Percentiles rank a stretch among this genome's conserved stretches.
phyloP scores from a whole-genome alignment of 2,888 invertebrate species.

The Cyrtodaria siliqua region DNA sequence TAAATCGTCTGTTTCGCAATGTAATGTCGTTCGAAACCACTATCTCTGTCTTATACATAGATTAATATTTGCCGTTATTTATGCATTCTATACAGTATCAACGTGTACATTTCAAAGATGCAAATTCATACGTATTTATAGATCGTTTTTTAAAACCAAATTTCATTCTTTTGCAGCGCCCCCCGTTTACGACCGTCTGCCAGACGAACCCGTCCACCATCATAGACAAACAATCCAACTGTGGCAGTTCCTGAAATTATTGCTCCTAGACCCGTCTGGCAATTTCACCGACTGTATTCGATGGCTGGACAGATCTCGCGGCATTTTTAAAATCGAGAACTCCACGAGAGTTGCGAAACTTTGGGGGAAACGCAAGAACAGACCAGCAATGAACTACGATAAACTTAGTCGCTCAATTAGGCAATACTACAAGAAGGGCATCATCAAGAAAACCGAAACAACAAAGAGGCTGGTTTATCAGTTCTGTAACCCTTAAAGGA shows the following conservation, averaged over 20 bases:
- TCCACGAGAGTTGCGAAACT: conserved; percentile 98
- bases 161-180: conserved; percentile 7
- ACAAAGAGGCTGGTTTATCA: conserved; percentile 99
- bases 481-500: conserved; percentile 91
- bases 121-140: no score
- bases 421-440: conserved; percentile 99
- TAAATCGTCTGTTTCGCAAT: no score
- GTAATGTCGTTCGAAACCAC: no score
- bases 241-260: conserved; percentile 99
- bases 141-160: no score
- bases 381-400: conserved; percentile 99
- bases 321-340: conserved; percentile 99
- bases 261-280: conserved; percentile 93
- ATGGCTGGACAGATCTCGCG: conserved; percentile 96
- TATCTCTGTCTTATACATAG: no score
- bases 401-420: conserved; percentile 98
- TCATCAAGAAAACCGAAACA: conserved; percentile 96
- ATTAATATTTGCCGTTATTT: no score
- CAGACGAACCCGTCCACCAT: conserved; percentile 57
- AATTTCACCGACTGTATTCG: conserved; percentile 97
- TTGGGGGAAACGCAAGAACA: conserved; percentile 99
- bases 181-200: conserved; percentile 27
- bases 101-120: no score
- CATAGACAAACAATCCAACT: conserved; percentile 91
- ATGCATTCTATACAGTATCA: no score